phyloP scores from a whole-genome alignment of 2,113 vertebrate species.

The Ciconia stormi region DNA sequence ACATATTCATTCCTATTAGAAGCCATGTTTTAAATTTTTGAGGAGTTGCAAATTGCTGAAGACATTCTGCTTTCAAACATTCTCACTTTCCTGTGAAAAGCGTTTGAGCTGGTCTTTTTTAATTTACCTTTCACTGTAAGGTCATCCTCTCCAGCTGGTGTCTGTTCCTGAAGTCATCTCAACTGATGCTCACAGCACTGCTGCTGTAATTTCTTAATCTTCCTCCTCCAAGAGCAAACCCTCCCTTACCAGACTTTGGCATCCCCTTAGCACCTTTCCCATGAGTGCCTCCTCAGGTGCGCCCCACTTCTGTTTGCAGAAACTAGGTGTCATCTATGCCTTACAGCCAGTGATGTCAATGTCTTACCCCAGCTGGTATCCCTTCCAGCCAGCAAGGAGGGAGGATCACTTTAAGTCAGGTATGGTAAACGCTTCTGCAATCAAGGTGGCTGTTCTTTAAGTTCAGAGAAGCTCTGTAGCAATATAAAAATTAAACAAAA shows the following conservation, averaged over 20 bases:
- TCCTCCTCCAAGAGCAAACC: background rate
- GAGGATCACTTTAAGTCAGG: background rate
- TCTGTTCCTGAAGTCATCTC: background rate
- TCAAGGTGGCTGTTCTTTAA: background rate
- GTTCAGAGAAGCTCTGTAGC: background rate
- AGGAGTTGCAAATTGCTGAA: background rate
- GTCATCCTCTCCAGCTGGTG: background rate
- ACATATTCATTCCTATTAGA: background rate
- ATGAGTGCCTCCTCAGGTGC: background rate
- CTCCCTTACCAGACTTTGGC: background rate
- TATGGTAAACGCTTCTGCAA: background rate
- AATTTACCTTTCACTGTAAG: background rate
- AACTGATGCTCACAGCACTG: background rate
- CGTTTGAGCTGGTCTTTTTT: background rate
- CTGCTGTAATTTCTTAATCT: background rate
- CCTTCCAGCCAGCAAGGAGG: background rate
- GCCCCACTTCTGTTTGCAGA: background rate
- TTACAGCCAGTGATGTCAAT: too few species aligned
- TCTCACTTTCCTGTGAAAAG: background rate
- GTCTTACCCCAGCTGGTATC: background rate
- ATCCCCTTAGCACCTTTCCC: background rate
- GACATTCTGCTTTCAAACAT: background rate
- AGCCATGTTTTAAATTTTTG: background rate
- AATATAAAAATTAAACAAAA: background rate
- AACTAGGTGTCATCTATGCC: background rate